phyloP scores from a whole-genome alignment of 2,113 vertebrate genomes.

The Xyrauchen texanus region DNA sequence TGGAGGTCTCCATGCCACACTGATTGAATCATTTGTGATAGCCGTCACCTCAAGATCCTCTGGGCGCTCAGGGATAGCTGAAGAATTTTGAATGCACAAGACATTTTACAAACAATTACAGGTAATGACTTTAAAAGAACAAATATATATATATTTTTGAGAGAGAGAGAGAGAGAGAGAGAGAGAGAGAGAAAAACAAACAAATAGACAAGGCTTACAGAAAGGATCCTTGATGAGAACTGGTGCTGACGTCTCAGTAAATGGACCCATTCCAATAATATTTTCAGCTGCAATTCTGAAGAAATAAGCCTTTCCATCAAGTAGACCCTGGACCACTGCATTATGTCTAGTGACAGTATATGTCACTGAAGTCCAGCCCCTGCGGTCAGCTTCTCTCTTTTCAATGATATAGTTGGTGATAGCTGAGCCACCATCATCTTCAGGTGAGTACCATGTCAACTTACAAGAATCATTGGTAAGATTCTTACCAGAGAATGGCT shows the following conservation, averaged over 20 bases:
- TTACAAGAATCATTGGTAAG: constrained; percentile 95
- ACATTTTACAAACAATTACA: constrained; percentile 6
- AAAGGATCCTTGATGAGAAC: constrained; percentile 90
- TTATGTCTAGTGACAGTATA: constrained; percentile 95
- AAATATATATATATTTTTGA: not conserved
- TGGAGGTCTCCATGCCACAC: constrained; percentile 91
- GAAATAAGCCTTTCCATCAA: constrained; percentile 90
- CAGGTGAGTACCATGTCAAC: constrained; percentile 92
- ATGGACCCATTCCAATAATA: constrained; percentile 96
- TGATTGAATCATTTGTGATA: constrained; percentile 87
- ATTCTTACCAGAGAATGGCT: constrained; percentile 88
- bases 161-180: too few relatives aligned
- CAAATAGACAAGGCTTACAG: constrained; percentile 76
- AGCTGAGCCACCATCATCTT: constrained; percentile 95
- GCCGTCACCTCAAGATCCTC: constrained; percentile 91
- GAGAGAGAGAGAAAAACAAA: too few relatives aligned
- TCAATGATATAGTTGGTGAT: constrained; percentile 96
- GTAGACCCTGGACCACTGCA: constrained; percentile 91
- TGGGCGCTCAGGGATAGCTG: constrained; percentile 94
- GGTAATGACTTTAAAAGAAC: not conserved
- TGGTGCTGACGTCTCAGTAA: constrained; percentile 83
- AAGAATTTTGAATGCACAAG: not conserved
- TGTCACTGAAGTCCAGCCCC: constrained; percentile 94
- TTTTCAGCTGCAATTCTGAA: constrained; percentile 98
- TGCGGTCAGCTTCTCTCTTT: constrained; percentile 92